Base-by-base conservation (phyloP, 2,797 vertebrate genomes). In the Sebastes miniatus region DNA sequence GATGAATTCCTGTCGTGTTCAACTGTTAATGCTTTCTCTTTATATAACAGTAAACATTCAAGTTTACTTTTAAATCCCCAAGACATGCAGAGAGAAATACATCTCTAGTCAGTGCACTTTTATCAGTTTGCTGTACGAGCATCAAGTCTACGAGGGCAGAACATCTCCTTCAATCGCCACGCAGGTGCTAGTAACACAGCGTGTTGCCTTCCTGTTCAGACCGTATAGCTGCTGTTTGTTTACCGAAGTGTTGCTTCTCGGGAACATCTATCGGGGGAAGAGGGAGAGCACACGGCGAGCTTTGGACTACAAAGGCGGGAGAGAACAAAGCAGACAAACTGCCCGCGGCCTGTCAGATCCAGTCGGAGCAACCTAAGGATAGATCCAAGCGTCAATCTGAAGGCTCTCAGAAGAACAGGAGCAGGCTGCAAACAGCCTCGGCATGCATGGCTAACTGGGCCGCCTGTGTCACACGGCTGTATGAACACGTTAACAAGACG, bases 361-460 rank as follows among this genome's bases (percentile, higher is more conserved):
- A 75, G 87, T 84, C 57, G 43, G 69, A 83, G 73, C 57, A 54
- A 83, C 69, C 83, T 54, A 4, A 78, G 61, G 82, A 89, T n/a
- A 47, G 77, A 81, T 90, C 65, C 20, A 73, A 72, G 84, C 84
- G 5, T 89, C 86, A 61, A 20, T 86, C 73, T 81, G 86, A 88
- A 85, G 83, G 57, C 73, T 79, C 66, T 77, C 39, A 56, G 80
- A 78, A 65, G 80, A 78, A 62, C 25, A 57, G 50, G 36, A 87
- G 80, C 70, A 58, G 64, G 73, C 77, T 81, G 83, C 79, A 75
- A 76, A 84, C 88, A 83, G 84, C 71, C 79, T 76, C 81, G 31
- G 88, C 85, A 87, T 79, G 90, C 87, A 81, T 79, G 78, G 83
- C 83, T 89, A 89, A 92, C 85, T 84, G 83, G 85, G 85, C 91